Base-by-base conservation (phyloP, 2,797 vertebrate genomes). In the Hippopotamyrus pictus region DNA sequence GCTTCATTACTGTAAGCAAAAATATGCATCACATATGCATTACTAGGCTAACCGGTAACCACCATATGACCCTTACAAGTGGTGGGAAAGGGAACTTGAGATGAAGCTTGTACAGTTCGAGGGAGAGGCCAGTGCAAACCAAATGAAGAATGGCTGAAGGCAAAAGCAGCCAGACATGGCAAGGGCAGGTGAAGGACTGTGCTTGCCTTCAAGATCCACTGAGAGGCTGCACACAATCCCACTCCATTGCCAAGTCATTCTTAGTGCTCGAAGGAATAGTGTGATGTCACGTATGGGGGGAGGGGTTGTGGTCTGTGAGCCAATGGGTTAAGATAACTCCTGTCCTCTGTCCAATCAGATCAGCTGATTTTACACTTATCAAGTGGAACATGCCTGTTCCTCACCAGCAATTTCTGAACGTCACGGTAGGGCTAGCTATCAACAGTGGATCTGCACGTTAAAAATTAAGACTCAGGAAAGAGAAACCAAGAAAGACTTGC, bases 391-490 rank as follows among this genome's bases (percentile, higher is more conserved):
- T 44, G 33, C 73, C 73, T 1, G 17, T 17, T 48, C 46, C 48
- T 48, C 83, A 29, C 83, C 83, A 12, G 25, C 82, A 29, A 50
- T 51, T 51, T 85, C 48, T 3, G 44, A 22, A 53, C 2, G 48
- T 53, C 84, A 86, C 7, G 22, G 50, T 29, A 37, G 25, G 50
- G 84, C 12, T 48, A 51, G 48, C 41, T 25, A 14, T 50, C 46
- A 84, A 11, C 48, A 22, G 22, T 33, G 84, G 48, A 86, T 53
- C 22, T 53, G 50, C 48, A 19, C 25, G 2, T 84, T 29, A 86
- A 51, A 86, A 17, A 86, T 86, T 29, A 86, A 53, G n/a, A 86
- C 22, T 50, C 83, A 86, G 22, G 22, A 86, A 86, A 51, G 83
- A 25, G n/a, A 51, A 86, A 33, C 48, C 5, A 0, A 33, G 82